A percentile compares a stretch with the other conserved stretches of the same genome.
phyloP scores from a whole-genome alignment of 2,113 vertebrate species.

The Pachyramphus minor region DNA sequence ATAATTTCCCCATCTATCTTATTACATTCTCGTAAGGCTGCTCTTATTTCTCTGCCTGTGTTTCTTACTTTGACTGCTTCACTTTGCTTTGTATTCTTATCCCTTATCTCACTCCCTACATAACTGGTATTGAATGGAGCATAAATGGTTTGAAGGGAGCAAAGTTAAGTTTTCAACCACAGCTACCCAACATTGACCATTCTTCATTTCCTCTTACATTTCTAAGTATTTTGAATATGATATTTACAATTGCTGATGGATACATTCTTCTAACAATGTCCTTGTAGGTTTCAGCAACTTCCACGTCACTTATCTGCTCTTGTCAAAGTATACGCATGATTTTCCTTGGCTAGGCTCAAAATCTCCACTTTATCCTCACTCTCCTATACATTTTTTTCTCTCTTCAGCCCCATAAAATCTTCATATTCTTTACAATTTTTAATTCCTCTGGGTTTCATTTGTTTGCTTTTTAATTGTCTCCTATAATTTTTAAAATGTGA shows the following conservation, averaged over 20 bases:
- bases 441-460: background rate
- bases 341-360: background rate
- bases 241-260: background rate
- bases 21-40: background rate
- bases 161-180: background rate
- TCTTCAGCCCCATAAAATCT: background rate
- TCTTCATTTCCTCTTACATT: background rate
- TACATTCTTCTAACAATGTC: background rate
- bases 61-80: background rate
- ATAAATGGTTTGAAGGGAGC: background rate
- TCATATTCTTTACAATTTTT: background rate
- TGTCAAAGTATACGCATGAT: background rate
- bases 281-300: background rate
- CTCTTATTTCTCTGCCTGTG: background rate
- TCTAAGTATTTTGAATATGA: background rate
- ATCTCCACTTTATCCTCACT: background rate
- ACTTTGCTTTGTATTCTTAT: background rate
- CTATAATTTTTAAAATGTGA: background rate
- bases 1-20: background rate
- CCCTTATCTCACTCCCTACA: background rate
- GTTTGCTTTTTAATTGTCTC: background rate
- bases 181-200: background rate
- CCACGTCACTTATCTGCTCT: background rate
- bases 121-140: too few relatives aligned
- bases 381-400: background rate